Evolutionary conservation across 1,140 invertebrate genomes (phyloP).

Genomic region (Drosophila willistoni): DNA sequence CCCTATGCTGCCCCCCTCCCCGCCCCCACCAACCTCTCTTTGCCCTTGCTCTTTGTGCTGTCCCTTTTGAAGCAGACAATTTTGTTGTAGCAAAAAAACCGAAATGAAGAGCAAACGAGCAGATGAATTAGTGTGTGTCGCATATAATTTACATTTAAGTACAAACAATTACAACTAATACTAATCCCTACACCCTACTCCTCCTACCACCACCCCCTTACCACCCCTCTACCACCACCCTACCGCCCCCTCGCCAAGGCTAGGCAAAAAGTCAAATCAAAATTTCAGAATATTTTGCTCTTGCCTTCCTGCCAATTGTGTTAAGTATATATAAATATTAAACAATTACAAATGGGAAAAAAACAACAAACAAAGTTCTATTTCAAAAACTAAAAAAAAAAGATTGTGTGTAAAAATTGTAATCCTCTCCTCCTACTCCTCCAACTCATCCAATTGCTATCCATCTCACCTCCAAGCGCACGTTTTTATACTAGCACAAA

Average conservation of each 20-base stretch:
- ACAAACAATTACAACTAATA: conserved; percentile 50
- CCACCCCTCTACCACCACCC: no score
- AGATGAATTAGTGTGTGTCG: conserved; percentile 2
- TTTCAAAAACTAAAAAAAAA: neutral
- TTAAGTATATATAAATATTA: conserved; percentile 29
- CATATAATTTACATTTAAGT: conserved; percentile 14
- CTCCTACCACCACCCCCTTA: neutral
- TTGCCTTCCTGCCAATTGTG: neutral
- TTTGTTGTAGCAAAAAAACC: neutral
- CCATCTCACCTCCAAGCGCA: neutral
- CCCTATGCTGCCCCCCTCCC: no score
- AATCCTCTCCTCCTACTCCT: conserved; percentile 8
- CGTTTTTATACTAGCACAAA: conserved; percentile 10
- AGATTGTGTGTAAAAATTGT: conserved; percentile 29
- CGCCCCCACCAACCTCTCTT: no score
- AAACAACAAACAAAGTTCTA: conserved; percentile 8
- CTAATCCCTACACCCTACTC: conserved; percentile 28
- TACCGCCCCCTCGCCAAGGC: neutral
- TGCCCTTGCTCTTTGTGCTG: no score
- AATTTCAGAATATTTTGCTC: neutral
- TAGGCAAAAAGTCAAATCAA: neutral
- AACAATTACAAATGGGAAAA: conserved; percentile 10
- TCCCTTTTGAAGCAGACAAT: neutral
- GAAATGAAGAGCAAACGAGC: neutral
- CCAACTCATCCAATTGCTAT: neutral